phyloP scores from a whole-genome alignment of 2,113 vertebrate genomes.

The Petrocephalus microphthalmus region DNA sequence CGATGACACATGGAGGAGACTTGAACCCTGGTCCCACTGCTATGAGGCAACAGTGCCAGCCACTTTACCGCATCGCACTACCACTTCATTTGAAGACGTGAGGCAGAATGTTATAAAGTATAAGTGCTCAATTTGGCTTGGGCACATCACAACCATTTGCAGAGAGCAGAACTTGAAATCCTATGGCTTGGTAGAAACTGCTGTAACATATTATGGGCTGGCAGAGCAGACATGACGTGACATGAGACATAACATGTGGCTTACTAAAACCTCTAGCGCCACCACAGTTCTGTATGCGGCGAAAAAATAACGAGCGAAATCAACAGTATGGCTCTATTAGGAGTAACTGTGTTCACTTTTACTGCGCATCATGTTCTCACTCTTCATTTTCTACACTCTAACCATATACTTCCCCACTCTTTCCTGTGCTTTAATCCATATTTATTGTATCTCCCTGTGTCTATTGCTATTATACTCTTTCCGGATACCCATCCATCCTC shows the following conservation, averaged over 20 bases:
- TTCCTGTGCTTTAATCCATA: neutral
- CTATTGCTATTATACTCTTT: neutral
- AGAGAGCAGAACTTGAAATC: neutral
- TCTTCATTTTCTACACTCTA: neutral
- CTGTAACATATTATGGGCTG: neutral
- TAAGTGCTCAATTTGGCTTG: neutral
- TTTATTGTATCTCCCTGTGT: neutral
- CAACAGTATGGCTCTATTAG: neutral
- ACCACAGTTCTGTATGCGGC: neutral
- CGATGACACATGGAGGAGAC: too few relatives aligned
- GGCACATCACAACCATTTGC: neutral
- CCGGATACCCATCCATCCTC: neutral
- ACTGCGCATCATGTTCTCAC: neutral
- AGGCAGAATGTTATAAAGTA: neutral
- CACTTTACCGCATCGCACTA: too few relatives aligned
- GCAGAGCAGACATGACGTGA: constrained; percentile 9
- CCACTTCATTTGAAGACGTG: neutral
- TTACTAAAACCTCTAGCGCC: neutral
- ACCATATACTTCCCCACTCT: neutral
- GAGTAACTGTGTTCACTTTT: too few relatives aligned
- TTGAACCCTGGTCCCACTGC: too few relatives aligned
- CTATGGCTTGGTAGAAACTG: neutral
- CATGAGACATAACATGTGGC: too few relatives aligned
- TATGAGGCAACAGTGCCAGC: too few relatives aligned
- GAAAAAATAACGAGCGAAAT: constrained; percentile 2